Conservation (phyloP, 2,888 invertebrate genomes). For the Autographa pulchrina region DNA sequence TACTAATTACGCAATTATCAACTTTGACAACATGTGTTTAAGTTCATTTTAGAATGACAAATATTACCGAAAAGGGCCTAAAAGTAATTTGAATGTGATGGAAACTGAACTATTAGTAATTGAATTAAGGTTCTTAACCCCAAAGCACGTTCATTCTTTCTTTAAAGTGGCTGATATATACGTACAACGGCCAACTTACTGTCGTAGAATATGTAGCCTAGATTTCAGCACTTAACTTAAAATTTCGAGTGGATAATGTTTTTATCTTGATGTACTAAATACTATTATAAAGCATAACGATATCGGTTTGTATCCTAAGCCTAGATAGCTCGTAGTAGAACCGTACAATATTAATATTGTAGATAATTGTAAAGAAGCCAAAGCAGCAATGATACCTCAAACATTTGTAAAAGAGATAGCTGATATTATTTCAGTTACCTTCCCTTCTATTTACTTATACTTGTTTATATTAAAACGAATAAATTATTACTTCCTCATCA, state of each 20-base stretch:
- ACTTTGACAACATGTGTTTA: too few species aligned
- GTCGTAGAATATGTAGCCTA: background rate
- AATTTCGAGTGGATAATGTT: background rate
- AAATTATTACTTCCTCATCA: constrained; percentile 1
- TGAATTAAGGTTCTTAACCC: too few species aligned
- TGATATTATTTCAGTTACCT: background rate
- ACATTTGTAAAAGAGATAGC: background rate
- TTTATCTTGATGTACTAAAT: background rate
- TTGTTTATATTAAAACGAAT: background rate
- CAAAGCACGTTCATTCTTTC: too few species aligned
- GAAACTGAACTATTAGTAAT: too few species aligned
- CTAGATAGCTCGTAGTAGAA: background rate
- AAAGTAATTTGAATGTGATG: too few species aligned
- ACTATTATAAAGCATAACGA: background rate
- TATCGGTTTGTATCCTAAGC: background rate
- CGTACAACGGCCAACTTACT: background rate
- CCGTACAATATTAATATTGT: background rate
- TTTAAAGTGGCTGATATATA: too few species aligned
- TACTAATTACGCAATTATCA: too few species aligned
- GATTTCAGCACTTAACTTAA: background rate
- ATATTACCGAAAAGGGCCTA: too few species aligned
- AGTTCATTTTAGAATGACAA: too few species aligned
- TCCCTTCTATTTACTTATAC: background rate
- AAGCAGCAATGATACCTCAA: background rate
- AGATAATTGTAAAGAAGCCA: background rate